Base-by-base conservation (phyloP, 2,797 vertebrate genomes). In the Echiichthys vipera region DNA sequence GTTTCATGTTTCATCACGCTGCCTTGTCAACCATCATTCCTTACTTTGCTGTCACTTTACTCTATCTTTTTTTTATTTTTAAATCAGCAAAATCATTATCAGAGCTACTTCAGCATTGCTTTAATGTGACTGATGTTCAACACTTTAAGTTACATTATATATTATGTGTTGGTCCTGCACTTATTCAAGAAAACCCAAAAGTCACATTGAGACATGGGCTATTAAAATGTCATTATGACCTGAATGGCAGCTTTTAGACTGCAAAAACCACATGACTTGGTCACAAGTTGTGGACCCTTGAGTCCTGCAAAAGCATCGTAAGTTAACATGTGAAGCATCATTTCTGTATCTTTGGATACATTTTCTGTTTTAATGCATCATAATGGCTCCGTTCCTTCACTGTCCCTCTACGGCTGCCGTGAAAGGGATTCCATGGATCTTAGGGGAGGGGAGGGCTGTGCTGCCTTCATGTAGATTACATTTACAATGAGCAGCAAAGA, bases 251-350 rank as follows among this genome's bases (percentile, higher is more conserved):
- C 29, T 43, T 22, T 49, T 4, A 37, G 51, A 17, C 29, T 75
- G 18, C 7, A 43, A 50, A 49, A 68, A 51, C 9, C 69, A 65
- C 46, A 74, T 68, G 65, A 77, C 39, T 20, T 6, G 25, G 36
- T 71, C 81, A 77, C 30, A 69, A 55, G 65, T 34, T 49, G 32
- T 65, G 5, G 7, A 24, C n/a, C 9, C 3, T 5, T 10, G 5
- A 45, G 11, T 17, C 20, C 24, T 37, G n/a, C 39, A n/a, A n/a
- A n/a, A n/a, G n/a, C n/a, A n/a, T n/a, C n/a, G n/a, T n/a, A n/a
- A n/a, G 29, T 5, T 55, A 43, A 36, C 37, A 47, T 51, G 3
- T 62, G 0, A 43, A 25, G 7, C 15, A 37, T 32, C 15, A 5
- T 40, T 3, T 49, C 10, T 30, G n/a, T n/a, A n/a, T n/a, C n/a